Evolutionary conservation across 1,140 invertebrate species (phyloP), one percentile per base, ranked within the genome.

Genomic region (Saccostrea glomerata): DNA sequence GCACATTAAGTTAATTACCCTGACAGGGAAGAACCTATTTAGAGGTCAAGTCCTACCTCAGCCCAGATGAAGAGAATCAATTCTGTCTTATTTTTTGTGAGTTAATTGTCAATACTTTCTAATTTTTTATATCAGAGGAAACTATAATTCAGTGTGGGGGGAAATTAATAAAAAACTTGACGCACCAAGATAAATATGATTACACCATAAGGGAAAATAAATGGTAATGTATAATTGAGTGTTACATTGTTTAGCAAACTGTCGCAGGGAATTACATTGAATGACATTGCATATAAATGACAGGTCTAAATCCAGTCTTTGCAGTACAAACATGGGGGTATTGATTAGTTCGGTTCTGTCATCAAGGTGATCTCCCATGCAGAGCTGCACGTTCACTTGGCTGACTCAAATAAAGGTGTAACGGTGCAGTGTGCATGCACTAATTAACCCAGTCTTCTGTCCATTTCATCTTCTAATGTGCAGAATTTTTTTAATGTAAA

Each of bases 271-370:
- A 36, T 77, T 77, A 13, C 70, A 77, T 63, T 63, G 70, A 30
- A 77, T 77, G 25, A 13, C 11, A 77, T 66, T 66, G 17, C 60
- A 20, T 66, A 66, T 66, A 66, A 66, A 66, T 66, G 70, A 77
- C 70, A 77, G 70, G 70, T 77, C 70, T 77, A 30, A 77, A 77
- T 73, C 70, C 70, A 73, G 9, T 73, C 70, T 77, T 77, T 36
- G 30, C 70, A 77, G 25, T 30, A 36, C 70, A 77, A 77, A 77
- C 30, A 77, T 30, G 17, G 20, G 60, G 15, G 70, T 77, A 77
- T 77, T 77, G 70, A 77, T 77, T 77, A 25, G 70, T 77, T 15
- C 5, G 25, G 23, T 7, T 77, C 15, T 73, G n/a, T 77, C 70
- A 77, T 77, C 70, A 77, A 77, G 70, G 70, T 77, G 70, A 77